Evolutionary conservation across 2,113 vertebrate genomes (phyloP).

Genomic region (Paradoxurus hermaphroditus): DNA sequence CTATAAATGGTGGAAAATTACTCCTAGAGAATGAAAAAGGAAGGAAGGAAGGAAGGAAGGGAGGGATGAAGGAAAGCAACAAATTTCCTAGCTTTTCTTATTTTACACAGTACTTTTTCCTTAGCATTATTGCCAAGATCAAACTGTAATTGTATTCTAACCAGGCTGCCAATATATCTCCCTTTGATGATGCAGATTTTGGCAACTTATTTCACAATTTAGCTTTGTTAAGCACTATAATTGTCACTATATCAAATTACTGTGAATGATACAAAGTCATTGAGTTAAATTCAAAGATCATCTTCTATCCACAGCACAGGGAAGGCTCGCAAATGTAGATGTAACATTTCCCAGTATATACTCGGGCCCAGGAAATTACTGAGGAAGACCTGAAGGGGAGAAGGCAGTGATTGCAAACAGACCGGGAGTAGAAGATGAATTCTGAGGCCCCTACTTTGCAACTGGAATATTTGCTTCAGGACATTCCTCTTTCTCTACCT

Average conservation of each 20-base stretch:
- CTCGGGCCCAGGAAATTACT: not conserved
- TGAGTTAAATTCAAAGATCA: not conserved
- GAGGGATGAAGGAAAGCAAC: not conserved
- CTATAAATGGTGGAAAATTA: constrained; percentile 5
- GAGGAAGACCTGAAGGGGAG: not conserved
- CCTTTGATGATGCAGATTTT: constrained; percentile 6
- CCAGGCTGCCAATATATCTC: not conserved
- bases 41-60: not conserved
- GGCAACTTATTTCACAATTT: constrained; percentile 19
- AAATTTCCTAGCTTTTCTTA: not conserved
- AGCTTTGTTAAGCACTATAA: not conserved
- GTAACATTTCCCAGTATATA: not conserved
- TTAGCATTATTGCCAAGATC: not conserved
- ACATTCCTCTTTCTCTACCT: not conserved
- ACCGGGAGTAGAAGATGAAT: not conserved
- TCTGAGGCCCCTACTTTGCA: not conserved
- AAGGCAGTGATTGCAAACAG: not conserved
- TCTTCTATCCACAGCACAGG: not conserved
- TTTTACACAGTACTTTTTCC: not conserved
- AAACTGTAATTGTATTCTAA: not conserved
- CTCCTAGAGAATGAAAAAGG: not conserved
- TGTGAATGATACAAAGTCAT: not conserved
- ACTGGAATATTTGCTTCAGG: not conserved
- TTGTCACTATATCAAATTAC: not conserved
- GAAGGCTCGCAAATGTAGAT: not conserved